phyloP scores from a whole-genome alignment of 2,888 invertebrate species.

The Ichneumoninae sp. region DNA sequence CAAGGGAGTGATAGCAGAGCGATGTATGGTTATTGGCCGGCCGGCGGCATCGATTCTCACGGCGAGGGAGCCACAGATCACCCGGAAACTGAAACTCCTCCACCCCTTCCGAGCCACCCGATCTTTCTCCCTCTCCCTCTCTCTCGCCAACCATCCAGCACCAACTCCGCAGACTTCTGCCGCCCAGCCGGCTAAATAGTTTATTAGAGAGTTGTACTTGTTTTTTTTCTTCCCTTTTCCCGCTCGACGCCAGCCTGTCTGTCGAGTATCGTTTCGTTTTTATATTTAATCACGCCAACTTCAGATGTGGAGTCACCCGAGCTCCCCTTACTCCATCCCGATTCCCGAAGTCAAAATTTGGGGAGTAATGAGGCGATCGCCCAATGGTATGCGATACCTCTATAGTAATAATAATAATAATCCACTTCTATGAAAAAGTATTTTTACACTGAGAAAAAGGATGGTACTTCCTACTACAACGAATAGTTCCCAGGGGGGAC shows the following conservation, averaged over 20 bases:
- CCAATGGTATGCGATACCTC: too few relatives aligned
- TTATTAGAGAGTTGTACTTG: slow-evolving; percentile 79
- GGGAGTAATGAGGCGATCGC: too few relatives aligned
- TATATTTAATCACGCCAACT: background rate
- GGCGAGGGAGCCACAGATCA: slow-evolving; percentile 84
- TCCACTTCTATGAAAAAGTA: too few relatives aligned
- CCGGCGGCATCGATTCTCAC: slow-evolving; percentile 84
- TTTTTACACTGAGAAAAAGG: too few relatives aligned
- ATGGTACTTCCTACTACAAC: too few relatives aligned
- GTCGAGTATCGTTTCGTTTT: background rate
- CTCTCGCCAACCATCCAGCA: slow-evolving; percentile 52
- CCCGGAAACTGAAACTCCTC: slow-evolving; percentile 82
- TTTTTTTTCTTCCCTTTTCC: slow-evolving; percentile 63
- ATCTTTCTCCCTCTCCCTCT: slow-evolving; percentile 54
- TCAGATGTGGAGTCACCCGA: background rate
- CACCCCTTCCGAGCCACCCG: slow-evolving; percentile 60
- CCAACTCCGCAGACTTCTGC: slow-evolving; percentile 29
- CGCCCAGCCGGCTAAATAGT: slow-evolving; percentile 77
- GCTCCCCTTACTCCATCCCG: background rate
- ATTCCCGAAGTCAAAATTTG: background rate
- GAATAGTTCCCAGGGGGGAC: too few relatives aligned
- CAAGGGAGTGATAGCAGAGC: slow-evolving; percentile 82
- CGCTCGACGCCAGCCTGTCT: slow-evolving; percentile 21
- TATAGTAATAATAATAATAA: too few relatives aligned
- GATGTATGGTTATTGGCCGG: slow-evolving; percentile 84